phyloP scores from a whole-genome alignment of 2,888 invertebrate genomes.

The Eucera pruinosa region DNA sequence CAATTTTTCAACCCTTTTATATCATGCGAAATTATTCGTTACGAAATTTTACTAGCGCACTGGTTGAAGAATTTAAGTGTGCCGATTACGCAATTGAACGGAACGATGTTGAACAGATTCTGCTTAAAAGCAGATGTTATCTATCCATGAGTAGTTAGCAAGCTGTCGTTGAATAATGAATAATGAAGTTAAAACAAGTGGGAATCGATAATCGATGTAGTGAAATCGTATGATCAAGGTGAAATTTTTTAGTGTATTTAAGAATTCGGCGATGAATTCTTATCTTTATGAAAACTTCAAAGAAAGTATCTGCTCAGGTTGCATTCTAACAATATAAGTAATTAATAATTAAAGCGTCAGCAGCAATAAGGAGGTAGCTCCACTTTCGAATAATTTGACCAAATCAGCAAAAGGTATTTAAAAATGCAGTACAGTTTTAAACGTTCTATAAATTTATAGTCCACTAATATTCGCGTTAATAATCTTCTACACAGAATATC shows the following conservation, averaged over 20 bases:
- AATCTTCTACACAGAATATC: too few species aligned
- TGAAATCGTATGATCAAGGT: not conserved
- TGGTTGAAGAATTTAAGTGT: conserved; percentile 2
- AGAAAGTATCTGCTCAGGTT: too few species aligned
- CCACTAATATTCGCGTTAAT: too few species aligned
- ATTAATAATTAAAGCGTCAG: too few species aligned
- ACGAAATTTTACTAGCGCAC: conserved; percentile 12
- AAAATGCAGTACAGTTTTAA: too few species aligned
- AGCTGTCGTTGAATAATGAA: not conserved
- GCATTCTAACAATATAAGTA: too few species aligned
- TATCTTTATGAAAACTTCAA: too few species aligned
- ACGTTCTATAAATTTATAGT: too few species aligned
- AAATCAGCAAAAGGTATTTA: too few species aligned
- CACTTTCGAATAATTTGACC: too few species aligned
- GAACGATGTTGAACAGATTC: conserved; percentile 14
- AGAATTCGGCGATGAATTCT: not conserved
- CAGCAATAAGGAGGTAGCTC: too few species aligned
- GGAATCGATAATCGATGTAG: not conserved
- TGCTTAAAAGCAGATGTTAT: conserved; percentile 11
- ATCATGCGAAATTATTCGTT: not conserved
- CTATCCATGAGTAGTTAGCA: not conserved
- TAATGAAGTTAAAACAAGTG: not conserved
- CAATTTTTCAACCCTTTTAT: not conserved
- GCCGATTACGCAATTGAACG: conserved; percentile 10
- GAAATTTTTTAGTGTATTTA: not conserved